Base-by-base conservation (phyloP, 2,113 vertebrate species). In the Scomber colias region DNA sequence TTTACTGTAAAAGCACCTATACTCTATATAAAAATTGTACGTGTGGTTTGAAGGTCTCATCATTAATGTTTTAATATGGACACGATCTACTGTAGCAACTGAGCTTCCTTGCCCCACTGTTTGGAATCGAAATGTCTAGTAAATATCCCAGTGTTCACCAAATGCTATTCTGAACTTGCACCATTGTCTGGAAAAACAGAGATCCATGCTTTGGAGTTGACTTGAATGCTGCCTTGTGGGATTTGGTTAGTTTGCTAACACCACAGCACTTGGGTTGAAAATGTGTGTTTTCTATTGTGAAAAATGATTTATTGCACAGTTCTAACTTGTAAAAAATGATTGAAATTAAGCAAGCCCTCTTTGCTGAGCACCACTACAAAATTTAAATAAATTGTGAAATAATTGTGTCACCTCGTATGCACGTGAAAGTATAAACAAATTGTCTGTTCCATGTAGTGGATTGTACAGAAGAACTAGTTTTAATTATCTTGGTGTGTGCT, bases 1-100 rank as follows among this genome's bases (percentile, higher is more conserved):
- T 59, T 68, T 50, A 73, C 81, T 60, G 75, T 69, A 86, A 78
- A 77, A 75, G 50, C 60, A 70, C 64, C 9, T 46, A 15, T 31
- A 1, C 4, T 62, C 0, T 35, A 27, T 35, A 27, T 27, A 27
- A 27, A 27, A 27, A 27, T 19, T 71, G 3, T 45, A 7, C 51
- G 7, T 40, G 3, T 63, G 13, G 6, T 4, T 31, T 79, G 12
- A 49, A 61, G 31, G 53, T 60, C 45, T 67, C 17, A 9, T 0
- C 16, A 68, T 19, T 63, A 16, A 0, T 0, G 7, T 51, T 65
- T 45, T 57, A 24, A 61, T 45, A 46, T 56, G 6, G 8, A 56
- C 3, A 54, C 19, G 14, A 50, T 11, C 9, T 45, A 0, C 48
- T 53, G 19, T 5, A 21, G 16, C 6, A 74, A 13, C 14, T 10